A percentile compares a stretch with the other conserved stretches of the same genome.
These are phyloP conservation scores for Cinclus cinclus DNA, from an alignment of 2,113 vertebrate genomes.

Conservation along the genomic window DNA sequence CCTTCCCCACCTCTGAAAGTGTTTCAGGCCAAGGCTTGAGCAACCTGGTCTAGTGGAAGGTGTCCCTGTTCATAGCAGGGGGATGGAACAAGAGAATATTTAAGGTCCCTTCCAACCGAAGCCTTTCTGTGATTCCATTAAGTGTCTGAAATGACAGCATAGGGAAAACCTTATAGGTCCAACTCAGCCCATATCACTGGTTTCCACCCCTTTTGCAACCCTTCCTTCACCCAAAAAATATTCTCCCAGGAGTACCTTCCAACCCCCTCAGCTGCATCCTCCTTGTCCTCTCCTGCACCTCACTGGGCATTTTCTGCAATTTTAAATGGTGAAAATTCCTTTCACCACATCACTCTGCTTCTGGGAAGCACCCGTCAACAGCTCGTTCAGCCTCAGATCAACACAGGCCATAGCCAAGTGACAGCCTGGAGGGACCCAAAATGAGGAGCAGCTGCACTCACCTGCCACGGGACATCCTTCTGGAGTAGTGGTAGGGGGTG, in stretches of 20 bases:
- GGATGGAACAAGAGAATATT: neutral
- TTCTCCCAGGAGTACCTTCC: neutral
- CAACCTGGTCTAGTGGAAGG: neutral
- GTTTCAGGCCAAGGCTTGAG: neutral
- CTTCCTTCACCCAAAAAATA: neutral
- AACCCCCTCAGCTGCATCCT: neutral
- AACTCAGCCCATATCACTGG: neutral
- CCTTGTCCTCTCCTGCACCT: neutral
- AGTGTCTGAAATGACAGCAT: neutral
- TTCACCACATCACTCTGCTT: neutral
- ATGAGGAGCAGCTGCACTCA: neutral
- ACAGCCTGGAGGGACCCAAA: neutral
- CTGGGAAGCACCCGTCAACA: neutral
- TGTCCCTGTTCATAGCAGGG: neutral
- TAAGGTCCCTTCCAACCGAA: neutral
- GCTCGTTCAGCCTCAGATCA: neutral
- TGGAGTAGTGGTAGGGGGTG: slow-evolving; percentile 70
- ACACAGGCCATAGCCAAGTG: accelerated
- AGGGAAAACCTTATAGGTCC: neutral
- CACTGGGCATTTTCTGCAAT: neutral
- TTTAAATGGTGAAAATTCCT: neutral
- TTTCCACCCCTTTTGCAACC: neutral
- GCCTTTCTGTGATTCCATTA: neutral
- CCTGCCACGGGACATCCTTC: slow-evolving; percentile 75
- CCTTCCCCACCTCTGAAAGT: neutral